phyloP scores from a whole-genome alignment of 2,797 vertebrate species.

The Eulemur rubriventer region DNA sequence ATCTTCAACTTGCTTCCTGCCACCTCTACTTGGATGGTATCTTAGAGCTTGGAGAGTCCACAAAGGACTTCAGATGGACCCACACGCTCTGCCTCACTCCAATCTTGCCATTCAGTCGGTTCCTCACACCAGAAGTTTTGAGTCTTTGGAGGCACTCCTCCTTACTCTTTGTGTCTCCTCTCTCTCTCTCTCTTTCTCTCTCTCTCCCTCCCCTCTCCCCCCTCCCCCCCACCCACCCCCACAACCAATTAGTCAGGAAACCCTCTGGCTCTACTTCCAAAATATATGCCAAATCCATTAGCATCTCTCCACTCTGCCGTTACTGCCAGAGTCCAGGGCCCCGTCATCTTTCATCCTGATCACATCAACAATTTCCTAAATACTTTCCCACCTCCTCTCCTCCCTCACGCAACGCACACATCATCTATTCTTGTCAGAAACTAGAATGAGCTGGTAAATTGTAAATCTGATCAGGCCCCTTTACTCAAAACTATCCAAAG shows the following conservation, averaged over 20 bases:
- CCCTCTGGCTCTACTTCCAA: not conserved
- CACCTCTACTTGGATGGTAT: not conserved
- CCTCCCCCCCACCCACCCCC: not conserved
- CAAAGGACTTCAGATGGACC: not conserved
- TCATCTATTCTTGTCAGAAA: conserved; percentile 14
- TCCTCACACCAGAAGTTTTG: not conserved
- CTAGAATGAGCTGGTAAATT: not conserved
- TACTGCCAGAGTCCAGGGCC: not conserved
- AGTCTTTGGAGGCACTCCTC: not conserved
- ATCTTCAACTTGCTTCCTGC: not conserved
- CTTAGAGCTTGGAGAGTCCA: not conserved
- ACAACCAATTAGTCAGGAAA: not conserved
- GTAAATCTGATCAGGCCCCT: not conserved
- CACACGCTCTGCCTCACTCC: not conserved
- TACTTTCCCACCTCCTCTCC: not conserved
- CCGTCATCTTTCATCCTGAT: not conserved
- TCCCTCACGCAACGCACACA: not conserved
- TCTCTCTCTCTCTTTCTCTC: not conserved
- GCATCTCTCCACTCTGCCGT: not conserved
- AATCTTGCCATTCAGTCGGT: not conserved
- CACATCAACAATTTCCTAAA: not conserved
- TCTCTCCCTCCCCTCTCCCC: not conserved
- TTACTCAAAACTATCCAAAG: not conserved
- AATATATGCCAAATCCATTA: not conserved
- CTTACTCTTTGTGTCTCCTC: not conserved